Percentiles rank a stretch among this genome's conserved stretches.
Conservation (phyloP, 2,113 vertebrate genomes). For the Passer domesticus region DNA sequence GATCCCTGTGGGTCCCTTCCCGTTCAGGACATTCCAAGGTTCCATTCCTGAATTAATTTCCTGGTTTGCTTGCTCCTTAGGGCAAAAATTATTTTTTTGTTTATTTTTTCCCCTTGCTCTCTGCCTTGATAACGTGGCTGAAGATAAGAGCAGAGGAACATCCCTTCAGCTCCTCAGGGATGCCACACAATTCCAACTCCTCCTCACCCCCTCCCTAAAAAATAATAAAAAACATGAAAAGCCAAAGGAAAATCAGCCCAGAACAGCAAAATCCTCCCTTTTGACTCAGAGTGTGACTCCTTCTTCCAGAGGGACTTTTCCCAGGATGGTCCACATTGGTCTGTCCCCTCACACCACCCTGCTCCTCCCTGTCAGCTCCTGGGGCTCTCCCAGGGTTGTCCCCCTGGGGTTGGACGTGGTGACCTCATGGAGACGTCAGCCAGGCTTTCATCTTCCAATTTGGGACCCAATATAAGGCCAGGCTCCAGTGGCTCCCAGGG, state of each 20-base stretch:
- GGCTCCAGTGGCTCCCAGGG: not conserved
- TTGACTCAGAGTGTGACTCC: conserved; percentile 37
- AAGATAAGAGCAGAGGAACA: not conserved
- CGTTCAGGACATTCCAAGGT: not conserved
- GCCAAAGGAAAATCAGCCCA: not conserved
- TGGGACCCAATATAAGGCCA: conserved; percentile 28
- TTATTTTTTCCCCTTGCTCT: not conserved
- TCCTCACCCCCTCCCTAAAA: not conserved
- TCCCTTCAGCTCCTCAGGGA: not conserved
- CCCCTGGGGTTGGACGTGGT: not conserved
- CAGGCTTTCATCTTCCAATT: not conserved
- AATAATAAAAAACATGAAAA: not conserved
- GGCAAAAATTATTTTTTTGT: not conserved
- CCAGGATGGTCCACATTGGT: not conserved
- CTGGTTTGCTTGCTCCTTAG: not conserved
- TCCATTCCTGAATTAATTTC: not conserved
- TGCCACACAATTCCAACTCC: not conserved
- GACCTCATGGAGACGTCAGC: not conserved
- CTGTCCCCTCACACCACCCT: not conserved
- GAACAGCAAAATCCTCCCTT: not conserved
- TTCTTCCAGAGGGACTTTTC: conserved; percentile 17
- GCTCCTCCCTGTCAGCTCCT: conserved; percentile 10
- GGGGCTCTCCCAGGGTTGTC: not conserved
- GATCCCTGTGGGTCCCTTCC: not conserved
- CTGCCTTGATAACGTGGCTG: not conserved